Evolutionary conservation across 2,888 invertebrate species (phyloP).

Genomic region (Liopterus haemorrhoidalis): DNA sequence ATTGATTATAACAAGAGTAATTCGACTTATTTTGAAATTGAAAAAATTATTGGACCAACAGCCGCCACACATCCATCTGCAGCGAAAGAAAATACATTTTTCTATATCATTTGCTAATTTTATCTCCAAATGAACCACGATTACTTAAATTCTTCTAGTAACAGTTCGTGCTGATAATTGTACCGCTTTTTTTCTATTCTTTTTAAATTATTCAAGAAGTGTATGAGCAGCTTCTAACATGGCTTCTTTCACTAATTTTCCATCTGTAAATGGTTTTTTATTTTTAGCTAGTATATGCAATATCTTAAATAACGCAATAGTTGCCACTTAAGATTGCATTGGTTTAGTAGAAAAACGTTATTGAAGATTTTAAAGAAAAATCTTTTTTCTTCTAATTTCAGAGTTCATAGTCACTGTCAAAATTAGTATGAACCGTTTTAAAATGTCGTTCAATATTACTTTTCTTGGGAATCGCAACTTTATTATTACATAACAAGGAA

Average conservation of each 20-base stretch:
- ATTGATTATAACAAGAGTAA: no score
- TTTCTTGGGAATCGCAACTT: slow-evolving; percentile 27
- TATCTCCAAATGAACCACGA: slow-evolving; percentile 18
- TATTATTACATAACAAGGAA: slow-evolving; percentile 28
- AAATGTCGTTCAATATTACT: slow-evolving; percentile 30
- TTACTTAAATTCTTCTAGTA: slow-evolving; percentile 28
- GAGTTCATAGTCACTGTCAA: slow-evolving; percentile 25
- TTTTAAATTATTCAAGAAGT: slow-evolving; percentile 30
- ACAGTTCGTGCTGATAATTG: slow-evolving; percentile 32
- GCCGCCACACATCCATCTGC: no score
- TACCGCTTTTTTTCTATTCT: slow-evolving; percentile 33
- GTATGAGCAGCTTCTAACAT: slow-evolving; percentile 14
- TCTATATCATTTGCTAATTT: slow-evolving; percentile 25
- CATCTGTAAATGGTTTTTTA: slow-evolving; percentile 20
- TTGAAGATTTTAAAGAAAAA: slow-evolving; percentile 24
- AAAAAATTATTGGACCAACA: no score
- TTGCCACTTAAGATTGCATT: slow-evolving; percentile 22
- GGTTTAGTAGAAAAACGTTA: slow-evolving; percentile 26
- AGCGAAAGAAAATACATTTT: slow-evolving; percentile 29
- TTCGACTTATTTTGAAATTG: no score
- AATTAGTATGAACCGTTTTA: slow-evolving; percentile 27
- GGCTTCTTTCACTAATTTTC: slow-evolving; percentile 19
- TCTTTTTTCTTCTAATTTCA: slow-evolving; percentile 26
- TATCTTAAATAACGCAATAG: slow-evolving; percentile 26
- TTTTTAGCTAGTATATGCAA: slow-evolving; percentile 21